phyloP scores from a whole-genome alignment of 2,797 vertebrate species.

The Buphagus erythrorhynchus region DNA sequence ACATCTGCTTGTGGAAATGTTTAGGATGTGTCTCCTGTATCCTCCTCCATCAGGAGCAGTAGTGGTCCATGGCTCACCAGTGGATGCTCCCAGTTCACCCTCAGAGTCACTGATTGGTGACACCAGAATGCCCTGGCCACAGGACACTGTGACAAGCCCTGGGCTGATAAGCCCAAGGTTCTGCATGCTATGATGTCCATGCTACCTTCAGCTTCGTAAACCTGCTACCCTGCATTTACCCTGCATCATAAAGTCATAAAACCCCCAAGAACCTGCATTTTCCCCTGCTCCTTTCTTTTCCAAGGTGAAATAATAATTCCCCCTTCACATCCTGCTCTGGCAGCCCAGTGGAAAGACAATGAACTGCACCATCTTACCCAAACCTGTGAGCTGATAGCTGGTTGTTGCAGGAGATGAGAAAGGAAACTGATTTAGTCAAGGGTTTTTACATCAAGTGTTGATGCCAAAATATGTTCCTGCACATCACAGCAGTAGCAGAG shows the following conservation, averaged over 20 bases:
- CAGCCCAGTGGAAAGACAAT: neutral
- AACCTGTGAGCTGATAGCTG: neutral
- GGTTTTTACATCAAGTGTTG: neutral
- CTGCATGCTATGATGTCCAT: rapidly evolving
- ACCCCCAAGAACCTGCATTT: neutral
- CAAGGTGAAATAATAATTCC: neutral
- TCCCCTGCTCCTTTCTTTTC: neutral
- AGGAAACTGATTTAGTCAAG: neutral
- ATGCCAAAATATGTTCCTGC: neutral
- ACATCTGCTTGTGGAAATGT: neutral
- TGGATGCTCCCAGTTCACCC: neutral
- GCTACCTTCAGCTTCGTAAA: neutral
- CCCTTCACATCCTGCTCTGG: rapidly evolving
- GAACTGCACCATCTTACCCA: neutral
- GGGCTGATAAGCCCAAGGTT: rapidly evolving
- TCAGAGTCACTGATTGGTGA: neutral
- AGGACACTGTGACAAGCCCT: rapidly evolving
- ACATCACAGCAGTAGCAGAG: neutral
- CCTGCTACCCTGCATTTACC: neutral
- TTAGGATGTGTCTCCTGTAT: neutral
- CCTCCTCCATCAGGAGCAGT: neutral
- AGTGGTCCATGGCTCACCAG: neutral
- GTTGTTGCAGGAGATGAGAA: neutral
- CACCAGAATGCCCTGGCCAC: rapidly evolving
- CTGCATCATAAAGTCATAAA: neutral